Conservation (phyloP, 1,140 invertebrate species). For the Panagrolaimus sp. region DNA sequence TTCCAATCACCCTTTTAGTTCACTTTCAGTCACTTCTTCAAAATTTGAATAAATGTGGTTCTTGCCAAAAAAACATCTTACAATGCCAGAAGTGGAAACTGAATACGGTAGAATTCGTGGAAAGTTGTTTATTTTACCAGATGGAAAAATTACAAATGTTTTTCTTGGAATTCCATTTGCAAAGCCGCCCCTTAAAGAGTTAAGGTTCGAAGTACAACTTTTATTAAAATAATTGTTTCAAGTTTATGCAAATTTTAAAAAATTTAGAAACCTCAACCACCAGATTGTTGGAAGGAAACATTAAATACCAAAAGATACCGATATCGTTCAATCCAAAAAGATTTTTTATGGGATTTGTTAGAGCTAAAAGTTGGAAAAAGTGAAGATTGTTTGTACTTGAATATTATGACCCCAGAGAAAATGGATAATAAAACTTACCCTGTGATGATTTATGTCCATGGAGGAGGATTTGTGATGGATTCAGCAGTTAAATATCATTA, state of each 20-base stretch:
- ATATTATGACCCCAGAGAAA: slow-evolving; percentile 70
- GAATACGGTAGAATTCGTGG: slow-evolving; percentile 5
- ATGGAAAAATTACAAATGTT: slow-evolving; percentile 8
- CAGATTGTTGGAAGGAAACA: slow-evolving; percentile 28
- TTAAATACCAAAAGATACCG: slow-evolving; percentile 34
- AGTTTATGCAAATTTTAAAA: background rate
- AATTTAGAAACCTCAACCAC: slow-evolving; percentile 45
- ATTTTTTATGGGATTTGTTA: slow-evolving; percentile 44
- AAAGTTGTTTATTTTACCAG: background rate
- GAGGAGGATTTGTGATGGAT: slow-evolving; percentile 88
- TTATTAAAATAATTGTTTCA: background rate
- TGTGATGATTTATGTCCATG: slow-evolving; percentile 92
- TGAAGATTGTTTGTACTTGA: slow-evolving; percentile 71
- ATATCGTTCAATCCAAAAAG: slow-evolving; percentile 42
- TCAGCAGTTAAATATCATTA: slow-evolving; percentile 86
- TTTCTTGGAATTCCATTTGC: slow-evolving; percentile 61
- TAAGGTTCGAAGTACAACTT: slow-evolving; percentile 55
- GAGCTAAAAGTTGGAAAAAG: slow-evolving; percentile 70
- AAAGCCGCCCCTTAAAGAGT: slow-evolving; percentile 57
- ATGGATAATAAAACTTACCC: slow-evolving; percentile 69
- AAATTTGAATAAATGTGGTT: no score
- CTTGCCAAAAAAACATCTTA: no score
- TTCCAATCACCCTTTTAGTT: no score
- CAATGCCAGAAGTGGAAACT: background rate
- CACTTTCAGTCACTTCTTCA: no score